Conservation (phyloP, 2,888 invertebrate genomes). For the Drosophila tripunctata region DNA sequence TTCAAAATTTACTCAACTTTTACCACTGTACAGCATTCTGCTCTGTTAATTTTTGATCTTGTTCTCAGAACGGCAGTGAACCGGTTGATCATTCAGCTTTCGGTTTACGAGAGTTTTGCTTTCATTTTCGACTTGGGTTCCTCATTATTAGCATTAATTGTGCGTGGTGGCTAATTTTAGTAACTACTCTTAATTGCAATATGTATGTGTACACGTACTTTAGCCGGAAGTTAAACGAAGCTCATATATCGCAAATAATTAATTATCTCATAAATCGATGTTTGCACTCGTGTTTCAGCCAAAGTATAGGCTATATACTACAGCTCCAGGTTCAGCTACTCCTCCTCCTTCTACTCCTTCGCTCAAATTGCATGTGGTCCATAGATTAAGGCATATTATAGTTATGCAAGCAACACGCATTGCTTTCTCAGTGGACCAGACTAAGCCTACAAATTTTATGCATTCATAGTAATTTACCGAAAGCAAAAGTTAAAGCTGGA, state of each 20-base stretch:
- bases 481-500: conserved; percentile 3
- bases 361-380: conserved; percentile 24
- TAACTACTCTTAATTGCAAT: conserved; percentile 24
- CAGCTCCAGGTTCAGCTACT: neutral
- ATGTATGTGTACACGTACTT: conserved; percentile 21
- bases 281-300: conserved; percentile 36
- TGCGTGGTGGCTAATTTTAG: conserved; percentile 43
- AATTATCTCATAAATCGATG: conserved; percentile 43
- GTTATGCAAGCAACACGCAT: conserved; percentile 72
- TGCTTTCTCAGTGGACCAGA: conserved; percentile 39
- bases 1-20: too few relatives aligned
- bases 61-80: conserved; percentile 30
- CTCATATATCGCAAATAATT: conserved; percentile 22
- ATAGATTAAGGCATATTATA: conserved; percentile 46
- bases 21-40: neutral
- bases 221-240: conserved; percentile 62
- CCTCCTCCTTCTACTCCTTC: neutral
- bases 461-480: conserved; percentile 27
- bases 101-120: conserved; percentile 18
- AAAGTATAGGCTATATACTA: neutral
- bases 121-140: conserved; percentile 54
- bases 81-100: conserved; percentile 42
- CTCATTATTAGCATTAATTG: conserved; percentile 65
- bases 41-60: neutral
- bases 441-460: neutral